phyloP scores from a whole-genome alignment of 2,113 vertebrate species.

The Paracanthobrama guichenoti region DNA sequence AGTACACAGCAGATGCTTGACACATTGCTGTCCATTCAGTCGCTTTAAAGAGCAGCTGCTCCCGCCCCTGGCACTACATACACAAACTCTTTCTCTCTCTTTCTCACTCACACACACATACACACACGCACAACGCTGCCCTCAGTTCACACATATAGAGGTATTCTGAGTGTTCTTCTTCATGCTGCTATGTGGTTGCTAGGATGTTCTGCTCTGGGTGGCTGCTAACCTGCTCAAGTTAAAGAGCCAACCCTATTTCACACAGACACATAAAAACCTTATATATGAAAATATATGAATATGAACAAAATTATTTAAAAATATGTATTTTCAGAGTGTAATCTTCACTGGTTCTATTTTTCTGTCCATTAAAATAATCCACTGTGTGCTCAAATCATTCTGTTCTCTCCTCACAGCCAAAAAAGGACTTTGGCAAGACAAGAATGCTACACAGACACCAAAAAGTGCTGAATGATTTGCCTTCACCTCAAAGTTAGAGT shows the following conservation, averaged over 20 bases:
- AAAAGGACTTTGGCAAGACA: slow-evolving; percentile 45
- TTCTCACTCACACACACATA: slow-evolving; percentile 50
- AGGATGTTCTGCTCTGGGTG: neutral
- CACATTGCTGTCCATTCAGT: slow-evolving; percentile 77
- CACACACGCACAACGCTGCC: slow-evolving; percentile 35
- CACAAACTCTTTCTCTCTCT: slow-evolving; percentile 31
- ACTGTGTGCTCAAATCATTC: slow-evolving; percentile 66
- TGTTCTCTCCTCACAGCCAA: slow-evolving; percentile 54
- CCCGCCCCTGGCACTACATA: slow-evolving; percentile 69
- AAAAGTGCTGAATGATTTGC: slow-evolving; percentile 58
- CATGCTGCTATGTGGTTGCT: neutral
- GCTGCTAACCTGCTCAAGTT: neutral
- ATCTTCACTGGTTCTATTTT: slow-evolving; percentile 2
- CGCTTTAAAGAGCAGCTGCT: slow-evolving; percentile 78
- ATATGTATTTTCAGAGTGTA: neutral
- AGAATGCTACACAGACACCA: slow-evolving; percentile 58
- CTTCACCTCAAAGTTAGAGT: slow-evolving; percentile 21
- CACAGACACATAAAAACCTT: neutral
- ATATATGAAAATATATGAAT: neutral
- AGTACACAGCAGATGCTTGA: slow-evolving; percentile 73
- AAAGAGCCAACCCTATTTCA: neutral
- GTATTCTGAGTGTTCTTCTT: neutral
- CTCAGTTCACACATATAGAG: slow-evolving; percentile 14
- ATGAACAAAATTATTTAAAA: neutral
- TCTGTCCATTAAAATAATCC: slow-evolving; percentile 55